Percentiles rank a stretch among this genome's conserved stretches.
phyloP scores from a whole-genome alignment of 2,113 vertebrate genomes.

The Cebus imitator region DNA sequence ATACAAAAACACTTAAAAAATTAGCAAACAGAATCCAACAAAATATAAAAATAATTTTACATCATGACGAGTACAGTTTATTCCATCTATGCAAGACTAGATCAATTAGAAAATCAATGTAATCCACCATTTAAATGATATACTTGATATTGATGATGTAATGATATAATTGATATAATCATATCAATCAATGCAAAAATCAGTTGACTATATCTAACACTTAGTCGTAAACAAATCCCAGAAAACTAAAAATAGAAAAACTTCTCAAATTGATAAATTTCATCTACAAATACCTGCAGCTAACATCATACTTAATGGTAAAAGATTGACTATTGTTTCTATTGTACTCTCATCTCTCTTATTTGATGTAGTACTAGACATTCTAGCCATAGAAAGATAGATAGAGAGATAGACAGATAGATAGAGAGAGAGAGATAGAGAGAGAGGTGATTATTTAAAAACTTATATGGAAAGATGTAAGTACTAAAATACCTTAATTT shows the following conservation, averaged over 20 bases:
- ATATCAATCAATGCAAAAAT: not conserved
- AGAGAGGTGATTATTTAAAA: not conserved
- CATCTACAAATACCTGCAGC: not conserved
- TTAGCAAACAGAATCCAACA: not conserved
- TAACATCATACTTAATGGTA: not conserved
- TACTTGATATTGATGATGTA: not conserved
- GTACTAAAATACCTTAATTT: not conserved
- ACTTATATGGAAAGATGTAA: not conserved
- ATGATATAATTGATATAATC: not conserved
- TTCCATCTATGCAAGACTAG: not conserved
- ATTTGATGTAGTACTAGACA: not conserved
- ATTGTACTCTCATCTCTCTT: not conserved
- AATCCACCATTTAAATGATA: not conserved
- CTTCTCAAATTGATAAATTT: not conserved
- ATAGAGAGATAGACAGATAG: no score
- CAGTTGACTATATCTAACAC: not conserved
- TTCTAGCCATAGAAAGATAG: no score
- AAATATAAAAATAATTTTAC: not conserved
- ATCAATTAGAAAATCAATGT: not conserved
- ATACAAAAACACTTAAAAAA: not conserved
- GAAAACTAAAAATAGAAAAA: not conserved
- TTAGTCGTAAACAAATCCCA: not conserved
- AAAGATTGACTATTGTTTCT: not conserved
- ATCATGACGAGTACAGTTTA: not conserved
- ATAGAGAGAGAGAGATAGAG: rapidly evolving